phyloP scores from a whole-genome alignment of 2,797 vertebrate genomes.

The Gambusia yucatana region DNA sequence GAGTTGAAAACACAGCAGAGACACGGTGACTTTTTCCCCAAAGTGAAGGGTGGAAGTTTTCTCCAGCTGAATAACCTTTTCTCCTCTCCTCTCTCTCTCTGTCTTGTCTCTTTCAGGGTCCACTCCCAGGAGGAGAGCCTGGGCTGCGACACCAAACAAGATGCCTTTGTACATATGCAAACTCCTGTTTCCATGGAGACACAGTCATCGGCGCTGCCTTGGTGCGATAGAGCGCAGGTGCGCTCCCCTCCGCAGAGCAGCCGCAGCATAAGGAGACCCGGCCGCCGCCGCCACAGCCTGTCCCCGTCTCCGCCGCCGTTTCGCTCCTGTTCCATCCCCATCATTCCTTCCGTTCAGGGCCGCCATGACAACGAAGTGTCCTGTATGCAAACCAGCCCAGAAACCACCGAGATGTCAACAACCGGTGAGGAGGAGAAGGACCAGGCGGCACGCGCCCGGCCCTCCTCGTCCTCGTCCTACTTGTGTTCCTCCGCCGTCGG shows the following conservation, averaged over 20 bases:
- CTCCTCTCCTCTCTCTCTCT: slow-evolving; percentile 7
- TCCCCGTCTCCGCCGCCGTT: slow-evolving; percentile 56
- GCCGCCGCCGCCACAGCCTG: slow-evolving; percentile 27
- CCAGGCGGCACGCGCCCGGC: neutral
- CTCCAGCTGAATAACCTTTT: slow-evolving; percentile 37
- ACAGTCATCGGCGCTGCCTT: slow-evolving; percentile 22
- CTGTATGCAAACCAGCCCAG: slow-evolving; percentile 79
- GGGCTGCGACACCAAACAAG: slow-evolving; percentile 49
- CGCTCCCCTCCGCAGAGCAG: slow-evolving; percentile 12
- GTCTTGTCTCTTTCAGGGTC: slow-evolving; percentile 45
- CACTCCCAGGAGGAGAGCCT: slow-evolving; percentile 37
- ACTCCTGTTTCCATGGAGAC: slow-evolving; percentile 52
- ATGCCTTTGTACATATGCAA: slow-evolving; percentile 75
- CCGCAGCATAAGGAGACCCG: slow-evolving; percentile 45
- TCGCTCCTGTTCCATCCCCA: slow-evolving; percentile 79
- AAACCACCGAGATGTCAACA: slow-evolving; percentile 28
- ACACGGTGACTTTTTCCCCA: slow-evolving; percentile 22
- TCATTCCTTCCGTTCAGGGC: slow-evolving; percentile 81
- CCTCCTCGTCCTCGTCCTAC: slow-evolving; percentile 26
- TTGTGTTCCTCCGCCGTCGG: slow-evolving; percentile 45
- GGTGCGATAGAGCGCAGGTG: slow-evolving; percentile 38
- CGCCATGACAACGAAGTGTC: slow-evolving; percentile 74
- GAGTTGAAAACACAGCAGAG: slow-evolving; percentile 45
- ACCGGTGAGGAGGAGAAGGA: slow-evolving; percentile 33
- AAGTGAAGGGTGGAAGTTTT: slow-evolving; percentile 27